Conservation (phyloP, 2,113 vertebrate species). For the Calypte anna region DNA sequence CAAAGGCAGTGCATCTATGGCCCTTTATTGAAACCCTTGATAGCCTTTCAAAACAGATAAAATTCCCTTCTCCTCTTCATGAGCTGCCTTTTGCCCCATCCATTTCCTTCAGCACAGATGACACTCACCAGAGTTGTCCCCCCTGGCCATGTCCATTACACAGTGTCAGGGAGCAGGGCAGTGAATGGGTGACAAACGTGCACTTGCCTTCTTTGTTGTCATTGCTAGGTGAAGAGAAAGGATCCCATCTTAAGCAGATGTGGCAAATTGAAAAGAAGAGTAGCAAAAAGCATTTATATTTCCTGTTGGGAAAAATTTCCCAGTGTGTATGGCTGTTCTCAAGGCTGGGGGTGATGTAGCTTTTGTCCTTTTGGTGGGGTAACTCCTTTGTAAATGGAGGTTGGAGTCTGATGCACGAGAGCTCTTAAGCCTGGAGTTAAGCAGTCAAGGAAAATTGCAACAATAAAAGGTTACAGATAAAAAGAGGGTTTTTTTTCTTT, state of each 20-base stretch:
- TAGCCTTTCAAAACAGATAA: constrained; percentile 20
- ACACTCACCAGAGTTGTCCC: not conserved
- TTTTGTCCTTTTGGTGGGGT: constrained; percentile 3
- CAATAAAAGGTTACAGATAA: constrained; percentile 6
- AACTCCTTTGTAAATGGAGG: not conserved
- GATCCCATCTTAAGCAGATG: not conserved
- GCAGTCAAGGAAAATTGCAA: not conserved
- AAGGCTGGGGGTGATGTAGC: not conserved
- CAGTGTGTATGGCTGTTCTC: not conserved
- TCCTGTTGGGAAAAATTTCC: not conserved
- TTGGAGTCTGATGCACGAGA: not conserved
- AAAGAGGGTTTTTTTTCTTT: not conserved
- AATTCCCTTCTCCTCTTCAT: not conserved
- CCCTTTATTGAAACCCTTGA: constrained; percentile 13
- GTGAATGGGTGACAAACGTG: not conserved
- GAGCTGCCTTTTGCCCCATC: not conserved
- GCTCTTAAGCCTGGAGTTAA: constrained; percentile 28
- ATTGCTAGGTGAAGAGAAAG: not conserved
- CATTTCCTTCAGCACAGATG: not conserved
- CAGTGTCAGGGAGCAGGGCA: not conserved
- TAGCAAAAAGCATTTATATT: not conserved
- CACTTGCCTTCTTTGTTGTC: not conserved
- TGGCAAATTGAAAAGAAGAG: not conserved
- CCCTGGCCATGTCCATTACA: not conserved
- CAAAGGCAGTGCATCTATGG: not conserved